Evolutionary conservation across 2,888 invertebrate species (phyloP), one percentile per base, ranked within the genome.

Genomic region (Cinara cedri): DNA sequence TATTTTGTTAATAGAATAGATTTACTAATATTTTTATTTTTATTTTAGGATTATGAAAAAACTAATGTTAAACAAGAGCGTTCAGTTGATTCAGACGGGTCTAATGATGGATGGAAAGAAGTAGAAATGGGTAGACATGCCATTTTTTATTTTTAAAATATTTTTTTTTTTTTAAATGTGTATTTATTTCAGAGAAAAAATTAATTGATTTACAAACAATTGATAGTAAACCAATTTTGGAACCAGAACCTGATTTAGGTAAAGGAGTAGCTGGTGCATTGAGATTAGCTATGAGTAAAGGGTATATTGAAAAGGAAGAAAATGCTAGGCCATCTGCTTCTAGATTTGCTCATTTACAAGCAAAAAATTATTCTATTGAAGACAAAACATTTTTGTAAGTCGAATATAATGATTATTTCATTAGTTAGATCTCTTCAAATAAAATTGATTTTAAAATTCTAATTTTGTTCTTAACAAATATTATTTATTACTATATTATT

Each of bases 241-340:
- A 95, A 85, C 95, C 95, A 83, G 98, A 98, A 87, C 97, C 97
- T 1, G 91, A 94, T 84, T 91, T 96, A 71, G 93, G 94, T 81
- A 90, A 91, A n/a, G 98, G 98, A 72, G 92, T 98, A 81, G 96
- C 92, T 62, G 96, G 95, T 82, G 97, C 98, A 16, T 88, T 98
- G 82, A 91, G 91, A 84, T 87, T 98, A 82, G 98, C 98, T 34
- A 90, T 93, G 86, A 95, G 95, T 84, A 98, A 98, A 89, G 98
- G 95, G 13, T 97, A 96, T 86, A 88, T 97, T 81, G 95, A 96
- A 86, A 92, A 92, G 83, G 93, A 93, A 83, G 90, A 91, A 74
- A 88, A 89, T 81, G 93, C 92, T 85, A 86, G 91, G n/a, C 90
- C 90, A 0, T 91, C 90, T 16, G 91, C 91, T 65, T 90, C 91